Evolutionary conservation across 2,797 vertebrate species (phyloP), one percentile per base, ranked within the genome.

Genomic region (Gambusia yucatana): DNA sequence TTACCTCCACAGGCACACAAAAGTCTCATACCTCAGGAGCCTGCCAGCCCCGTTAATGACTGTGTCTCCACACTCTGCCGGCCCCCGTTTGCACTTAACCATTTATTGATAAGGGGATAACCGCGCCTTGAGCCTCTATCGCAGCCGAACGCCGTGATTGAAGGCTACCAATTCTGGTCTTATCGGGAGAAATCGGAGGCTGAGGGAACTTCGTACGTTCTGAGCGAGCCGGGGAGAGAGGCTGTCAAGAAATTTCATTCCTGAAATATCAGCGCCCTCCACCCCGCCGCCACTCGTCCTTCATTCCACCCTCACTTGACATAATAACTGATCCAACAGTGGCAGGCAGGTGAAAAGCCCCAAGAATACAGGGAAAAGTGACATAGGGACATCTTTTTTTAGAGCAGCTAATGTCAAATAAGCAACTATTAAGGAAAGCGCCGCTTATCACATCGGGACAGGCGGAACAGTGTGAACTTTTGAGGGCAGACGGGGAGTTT

Each of bases 341-440:
- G 89, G 81, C 30, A 73, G 91, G 88, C 92, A 92, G 91, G 89
- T 91, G 87, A 90, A 84, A 77, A 57, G 50, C 77, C 86, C 48
- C 0, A 47, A 61, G 74, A 83, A 80, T 39, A 14, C 72, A 74
- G 77, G 52, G 52, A 43, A 84, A 89, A 79, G 78, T 89, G 89
- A 88, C 90, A 88, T 91, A 82, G 86, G 86, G 77, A 84, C 88
- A 86, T 88, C 90, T 92, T 94, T 94, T 92, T 89, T 91, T 93
- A 92, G 90, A 82, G 83, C 77, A 80, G 91, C 92, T 90, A 89
- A 89, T 90, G 92, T 92, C 89, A 90, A 94, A 92, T 94, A 93
- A 94, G 93, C 90, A 94, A 94, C 93, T 93, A 91, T 91, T 91
- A 92, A 93, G 89, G 84, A 79, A 59, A 84, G 86, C 75, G 77